phyloP scores from a whole-genome alignment of 2,113 vertebrate genomes.

The Arenaria interpres region DNA sequence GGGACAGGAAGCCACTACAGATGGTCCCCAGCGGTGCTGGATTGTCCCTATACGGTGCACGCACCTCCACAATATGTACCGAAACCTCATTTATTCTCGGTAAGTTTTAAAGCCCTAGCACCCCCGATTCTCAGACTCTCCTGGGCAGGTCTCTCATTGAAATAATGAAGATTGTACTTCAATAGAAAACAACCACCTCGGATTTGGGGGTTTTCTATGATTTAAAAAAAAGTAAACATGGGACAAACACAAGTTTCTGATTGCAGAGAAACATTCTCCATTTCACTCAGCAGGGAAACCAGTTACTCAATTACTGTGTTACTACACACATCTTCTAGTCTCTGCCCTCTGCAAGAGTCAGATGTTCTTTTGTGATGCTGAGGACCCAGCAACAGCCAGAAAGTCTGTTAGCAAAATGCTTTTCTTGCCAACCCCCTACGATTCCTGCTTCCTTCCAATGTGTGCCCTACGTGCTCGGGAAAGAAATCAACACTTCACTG shows the following conservation, averaged over 20 bases:
- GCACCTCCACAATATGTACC: accelerated
- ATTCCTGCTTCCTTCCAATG: not conserved
- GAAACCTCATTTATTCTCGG: not conserved
- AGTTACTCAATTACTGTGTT: not conserved
- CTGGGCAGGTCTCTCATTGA: not conserved
- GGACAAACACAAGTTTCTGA: not conserved
- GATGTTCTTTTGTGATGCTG: not conserved
- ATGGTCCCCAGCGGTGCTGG: not conserved
- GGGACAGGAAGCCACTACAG: not conserved
- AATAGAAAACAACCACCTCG: accelerated
- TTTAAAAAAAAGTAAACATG: not conserved
- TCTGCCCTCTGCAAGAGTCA: not conserved
- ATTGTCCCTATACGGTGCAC: not conserved
- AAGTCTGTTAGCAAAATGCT: not conserved
- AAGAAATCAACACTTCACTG: not conserved
- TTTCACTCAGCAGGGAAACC: not conserved
- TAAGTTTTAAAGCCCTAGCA: not conserved
- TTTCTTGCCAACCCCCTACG: not conserved
- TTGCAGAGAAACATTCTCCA: not conserved
- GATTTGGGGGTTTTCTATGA: not conserved
- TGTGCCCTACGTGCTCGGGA: not conserved
- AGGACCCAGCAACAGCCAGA: not conserved
- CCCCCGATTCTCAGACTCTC: not conserved
- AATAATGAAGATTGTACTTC: not conserved
- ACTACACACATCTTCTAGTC: not conserved